Evolutionary conservation across 2,888 invertebrate species (phyloP).

Genomic region (Clepsis dumicolana): DNA sequence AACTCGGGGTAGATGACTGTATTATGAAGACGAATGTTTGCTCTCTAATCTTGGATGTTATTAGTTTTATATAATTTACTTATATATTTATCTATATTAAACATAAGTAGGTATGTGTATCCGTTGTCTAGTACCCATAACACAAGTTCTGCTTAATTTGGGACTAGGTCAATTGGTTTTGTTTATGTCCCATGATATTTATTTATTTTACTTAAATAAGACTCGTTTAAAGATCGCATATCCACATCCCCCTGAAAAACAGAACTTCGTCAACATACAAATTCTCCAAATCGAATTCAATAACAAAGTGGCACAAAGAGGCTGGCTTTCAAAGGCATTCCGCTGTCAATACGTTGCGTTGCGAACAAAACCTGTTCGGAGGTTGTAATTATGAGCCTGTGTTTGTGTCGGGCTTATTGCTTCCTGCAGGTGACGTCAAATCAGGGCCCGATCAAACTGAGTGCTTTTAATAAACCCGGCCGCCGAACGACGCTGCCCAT

Average conservation of each 20-base stretch:
- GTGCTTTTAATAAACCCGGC: slow-evolving; percentile 79
- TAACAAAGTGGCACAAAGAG: slow-evolving; percentile 70
- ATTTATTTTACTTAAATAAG: no score
- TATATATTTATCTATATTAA: no score
- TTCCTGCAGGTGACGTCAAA: slow-evolving; percentile 80
- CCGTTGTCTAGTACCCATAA: no score
- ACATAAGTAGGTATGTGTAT: no score
- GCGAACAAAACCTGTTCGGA: slow-evolving; percentile 62
- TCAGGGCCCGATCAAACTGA: slow-evolving; percentile 79
- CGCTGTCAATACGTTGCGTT: slow-evolving; percentile 71
- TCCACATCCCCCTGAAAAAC: neutral
- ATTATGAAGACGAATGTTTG: no score
- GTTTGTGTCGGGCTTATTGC: slow-evolving; percentile 73
- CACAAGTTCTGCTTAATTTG: no score
- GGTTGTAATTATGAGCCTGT: slow-evolving; percentile 71
- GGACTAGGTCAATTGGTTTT: no score
- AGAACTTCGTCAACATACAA: slow-evolving; percentile 45
- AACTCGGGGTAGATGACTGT: no score
- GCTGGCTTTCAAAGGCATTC: slow-evolving; percentile 70
- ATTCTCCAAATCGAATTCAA: slow-evolving; percentile 55
- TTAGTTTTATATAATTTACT: no score
- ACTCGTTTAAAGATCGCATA: neutral
- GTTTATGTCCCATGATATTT: no score
- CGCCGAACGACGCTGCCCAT: slow-evolving; percentile 54
- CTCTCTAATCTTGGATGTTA: no score